Evolutionary conservation across 1,140 invertebrate genomes (phyloP).

Genomic region (Aporrectodea caliginosa): DNA sequence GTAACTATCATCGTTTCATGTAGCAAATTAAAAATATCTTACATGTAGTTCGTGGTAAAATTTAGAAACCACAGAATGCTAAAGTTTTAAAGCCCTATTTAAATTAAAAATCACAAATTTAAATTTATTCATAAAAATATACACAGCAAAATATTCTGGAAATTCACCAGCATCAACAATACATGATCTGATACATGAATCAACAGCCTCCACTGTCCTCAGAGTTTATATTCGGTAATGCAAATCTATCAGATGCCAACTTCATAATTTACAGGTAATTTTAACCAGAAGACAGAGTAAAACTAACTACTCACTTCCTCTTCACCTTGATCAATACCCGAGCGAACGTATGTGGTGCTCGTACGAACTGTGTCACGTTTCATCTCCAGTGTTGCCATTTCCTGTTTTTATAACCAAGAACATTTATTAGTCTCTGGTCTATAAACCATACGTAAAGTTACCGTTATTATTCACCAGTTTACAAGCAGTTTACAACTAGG

Average conservation of each 20-base stretch:
- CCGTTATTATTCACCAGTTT: neutral
- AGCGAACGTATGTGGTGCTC: neutral
- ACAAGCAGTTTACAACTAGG: neutral
- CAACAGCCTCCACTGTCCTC: neutral
- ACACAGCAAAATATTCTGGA: too few relatives aligned
- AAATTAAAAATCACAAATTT: too few relatives aligned
- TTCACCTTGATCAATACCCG: neutral
- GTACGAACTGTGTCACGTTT: neutral
- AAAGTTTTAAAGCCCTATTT: too few relatives aligned
- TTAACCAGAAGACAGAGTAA: neutral
- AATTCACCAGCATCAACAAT: neutral
- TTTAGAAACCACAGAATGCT: too few relatives aligned
- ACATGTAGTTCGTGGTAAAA: too few relatives aligned
- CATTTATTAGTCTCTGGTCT: neutral
- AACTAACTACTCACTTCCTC: neutral
- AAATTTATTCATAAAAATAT: too few relatives aligned
- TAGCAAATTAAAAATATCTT: too few relatives aligned
- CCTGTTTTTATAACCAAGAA: neutral
- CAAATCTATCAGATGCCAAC: neutral
- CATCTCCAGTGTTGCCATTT: neutral
- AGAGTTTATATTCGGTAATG: neutral
- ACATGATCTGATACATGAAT: neutral
- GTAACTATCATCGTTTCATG: too few relatives aligned
- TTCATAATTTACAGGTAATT: neutral
- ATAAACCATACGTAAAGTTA: neutral